Base-by-base conservation (phyloP, 92 coral and sea anemone species). In the Heliopora coerulea region DNA sequence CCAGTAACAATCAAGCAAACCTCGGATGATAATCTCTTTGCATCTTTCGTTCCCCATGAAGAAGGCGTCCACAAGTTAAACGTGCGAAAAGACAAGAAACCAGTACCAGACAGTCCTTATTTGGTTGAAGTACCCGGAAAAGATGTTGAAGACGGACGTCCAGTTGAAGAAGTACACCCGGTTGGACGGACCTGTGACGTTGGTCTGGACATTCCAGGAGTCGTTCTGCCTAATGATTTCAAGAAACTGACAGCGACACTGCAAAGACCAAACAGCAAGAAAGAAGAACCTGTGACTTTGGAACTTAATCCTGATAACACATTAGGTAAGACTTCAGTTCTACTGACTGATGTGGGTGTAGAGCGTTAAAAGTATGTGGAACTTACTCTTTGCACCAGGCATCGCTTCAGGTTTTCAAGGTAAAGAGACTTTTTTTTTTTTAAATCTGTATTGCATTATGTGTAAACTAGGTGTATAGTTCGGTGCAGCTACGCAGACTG, bases 1-100 rank as follows among this genome's bases (percentile, higher is more conserved):
- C 96, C 99, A 0, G 79, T 95, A 65, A 85, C 89, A 50, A 83
- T 95, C 23, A 78, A 85, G 33, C 85, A 90, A 49, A 88, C 91
- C 88, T 95, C 99, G 1, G 99, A 95, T 73, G 91, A 95, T 83
- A 95, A 89, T 12, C 78, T 95, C 25, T 90, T 90, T 56, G 99
- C 89, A 31, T 86, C 96, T 1, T 95, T 95, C 66, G 86, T 91
- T 48, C 99, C 99, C 12, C 95, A 88, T 56, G 96, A 95, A 72
- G 85, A 90, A 24, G 99, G 99, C 12, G 95, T 88, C 19, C 99
- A 95, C 62, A 79, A 90, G 39, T 88, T 95, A 32, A 88, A 89
- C 54, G 96, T 95, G 27, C 86, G 84, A 86, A 95, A 95, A 78
- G 84, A 87, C 59, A 90, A 87, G 41, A 82, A 74, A 39, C 99